A percentile compares a stretch with the other conserved stretches of the same genome.
phyloP scores from a whole-genome alignment of 2,113 vertebrate species.

The Carassius gibelio region DNA sequence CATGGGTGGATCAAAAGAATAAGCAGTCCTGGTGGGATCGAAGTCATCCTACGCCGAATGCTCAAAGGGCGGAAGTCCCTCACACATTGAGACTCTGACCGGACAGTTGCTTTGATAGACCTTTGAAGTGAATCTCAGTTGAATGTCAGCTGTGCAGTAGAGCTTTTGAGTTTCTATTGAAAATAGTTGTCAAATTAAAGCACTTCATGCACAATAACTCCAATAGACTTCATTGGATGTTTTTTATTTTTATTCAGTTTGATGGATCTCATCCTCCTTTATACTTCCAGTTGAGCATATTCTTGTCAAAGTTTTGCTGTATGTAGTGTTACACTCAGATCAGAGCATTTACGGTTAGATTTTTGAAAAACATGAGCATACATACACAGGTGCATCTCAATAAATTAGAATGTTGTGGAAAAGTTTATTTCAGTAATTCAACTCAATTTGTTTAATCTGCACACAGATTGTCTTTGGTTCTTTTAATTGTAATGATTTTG shows the following conservation, averaged over 20 bases:
- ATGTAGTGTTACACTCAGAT: background rate
- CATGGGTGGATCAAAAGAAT: conserved; percentile 90
- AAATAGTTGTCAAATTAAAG: conserved; percentile 73
- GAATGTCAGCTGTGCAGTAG: conserved; percentile 48
- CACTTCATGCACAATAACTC: conserved; percentile 9
- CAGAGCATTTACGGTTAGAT: background rate
- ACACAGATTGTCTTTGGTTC: too few species aligned
- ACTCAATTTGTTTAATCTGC: too few species aligned
- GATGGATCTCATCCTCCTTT: background rate
- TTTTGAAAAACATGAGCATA: background rate
- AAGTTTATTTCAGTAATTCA: too few species aligned
- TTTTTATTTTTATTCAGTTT: background rate
- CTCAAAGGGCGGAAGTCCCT: conserved; percentile 90
- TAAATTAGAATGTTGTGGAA: too few species aligned
- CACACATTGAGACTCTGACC: conserved; percentile 74
- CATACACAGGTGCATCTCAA: too few species aligned
- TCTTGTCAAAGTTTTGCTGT: background rate
- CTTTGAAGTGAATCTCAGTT: conserved; percentile 10
- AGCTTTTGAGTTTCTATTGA: conserved; percentile 70
- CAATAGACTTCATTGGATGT: background rate
- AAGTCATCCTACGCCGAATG: conserved; percentile 87
- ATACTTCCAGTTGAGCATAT: background rate
- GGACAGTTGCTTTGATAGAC: background rate
- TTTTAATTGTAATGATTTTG: too few species aligned
- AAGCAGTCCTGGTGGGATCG: conserved; percentile 77